Evolutionary conservation across 2,113 vertebrate genomes (phyloP), one percentile per base, ranked within the genome.

Genomic region (Athene cunicularia): DNA sequence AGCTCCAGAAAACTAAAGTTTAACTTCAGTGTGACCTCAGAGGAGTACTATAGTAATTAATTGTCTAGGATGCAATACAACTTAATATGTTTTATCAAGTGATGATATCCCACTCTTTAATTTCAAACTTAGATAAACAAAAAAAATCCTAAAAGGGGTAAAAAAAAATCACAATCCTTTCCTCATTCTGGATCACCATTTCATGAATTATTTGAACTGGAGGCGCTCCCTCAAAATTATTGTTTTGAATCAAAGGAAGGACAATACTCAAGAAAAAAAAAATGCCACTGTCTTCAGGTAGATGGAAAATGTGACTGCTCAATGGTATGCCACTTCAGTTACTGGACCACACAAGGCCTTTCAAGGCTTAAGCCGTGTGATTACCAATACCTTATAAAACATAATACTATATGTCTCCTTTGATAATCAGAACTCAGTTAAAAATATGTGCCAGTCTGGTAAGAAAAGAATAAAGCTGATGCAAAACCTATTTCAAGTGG

Each of bases 401-500:
- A 91, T 80, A 93, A 80, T 95, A 74, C 74, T 92, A 43, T 52
- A 83, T 60, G 63, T 82, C 68, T 93, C 83, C 68, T 97, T 97
- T 95, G 84, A 95, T 91, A 96, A 96, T 55, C 53, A 96, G 56
- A 50, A 39, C 58, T 80, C 62, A 5, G 56, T 86, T 91, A 85
- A 97, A 96, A 92, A 75, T 92, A 56, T 63, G 43, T 95, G 85
- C 83, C 95, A 90, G 52, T 85, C 63, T 75, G 86, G 66, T 68
- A 84, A 97, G 73, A 93, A 83, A 88, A 89, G 77, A 96, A 95
- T 93, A 93, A 91, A 96, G 64, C 35, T 96, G 79, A 96, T 2
- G 8, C n/a, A 96, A 97, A 97, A 64, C 30, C 86, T 90, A 71
- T 90, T 96, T 98, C 77, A 97, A 95, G 35, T 28, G 84, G 53